Percentiles rank a stretch among this genome's conserved stretches.
Conservation (phyloP, 1,140 invertebrate species). For the Riptortus pedestris region DNA sequence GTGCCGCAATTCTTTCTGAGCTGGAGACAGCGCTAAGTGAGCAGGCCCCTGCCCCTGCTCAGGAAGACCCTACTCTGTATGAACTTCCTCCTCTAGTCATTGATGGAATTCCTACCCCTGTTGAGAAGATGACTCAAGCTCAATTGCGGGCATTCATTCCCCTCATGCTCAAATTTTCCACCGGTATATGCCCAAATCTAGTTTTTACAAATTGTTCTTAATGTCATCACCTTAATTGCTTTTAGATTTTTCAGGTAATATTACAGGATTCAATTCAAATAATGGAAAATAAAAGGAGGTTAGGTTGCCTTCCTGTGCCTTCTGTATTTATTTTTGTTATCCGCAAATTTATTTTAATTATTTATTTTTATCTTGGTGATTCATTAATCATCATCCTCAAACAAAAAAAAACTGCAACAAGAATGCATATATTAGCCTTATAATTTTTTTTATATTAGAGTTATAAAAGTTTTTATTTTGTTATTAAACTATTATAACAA, state of each 20-base stretch:
- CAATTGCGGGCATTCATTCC: conserved; percentile 93
- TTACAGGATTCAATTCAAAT: background rate
- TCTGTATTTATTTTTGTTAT: no score
- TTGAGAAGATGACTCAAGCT: conserved; percentile 98
- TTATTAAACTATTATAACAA: no score
- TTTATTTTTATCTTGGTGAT: no score
- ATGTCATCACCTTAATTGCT: background rate
- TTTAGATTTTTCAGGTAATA: background rate
- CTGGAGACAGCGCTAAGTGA: conserved; percentile 82
- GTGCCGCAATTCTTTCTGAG: conserved; percentile 66
- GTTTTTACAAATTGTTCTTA: background rate
- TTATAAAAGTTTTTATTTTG: no score
- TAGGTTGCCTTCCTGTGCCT: no score
- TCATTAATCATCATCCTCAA: no score
- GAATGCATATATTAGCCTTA: no score
- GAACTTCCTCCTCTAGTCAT: conserved; percentile 91
- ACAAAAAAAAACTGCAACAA: no score
- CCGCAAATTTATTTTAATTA: no score
- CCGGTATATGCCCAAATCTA: conserved; percentile 42
- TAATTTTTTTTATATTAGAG: no score
- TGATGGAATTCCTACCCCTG: conserved; percentile 92
- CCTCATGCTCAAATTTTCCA: conserved; percentile 95
- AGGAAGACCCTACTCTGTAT: conserved; percentile 84
- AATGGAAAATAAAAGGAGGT: no score
- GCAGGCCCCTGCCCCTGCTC: conserved; percentile 81